These are phyloP conservation scores for Zaprionus vittiger DNA, from an alignment of 1,140 invertebrate genomes.

Conservation along the genomic window DNA sequence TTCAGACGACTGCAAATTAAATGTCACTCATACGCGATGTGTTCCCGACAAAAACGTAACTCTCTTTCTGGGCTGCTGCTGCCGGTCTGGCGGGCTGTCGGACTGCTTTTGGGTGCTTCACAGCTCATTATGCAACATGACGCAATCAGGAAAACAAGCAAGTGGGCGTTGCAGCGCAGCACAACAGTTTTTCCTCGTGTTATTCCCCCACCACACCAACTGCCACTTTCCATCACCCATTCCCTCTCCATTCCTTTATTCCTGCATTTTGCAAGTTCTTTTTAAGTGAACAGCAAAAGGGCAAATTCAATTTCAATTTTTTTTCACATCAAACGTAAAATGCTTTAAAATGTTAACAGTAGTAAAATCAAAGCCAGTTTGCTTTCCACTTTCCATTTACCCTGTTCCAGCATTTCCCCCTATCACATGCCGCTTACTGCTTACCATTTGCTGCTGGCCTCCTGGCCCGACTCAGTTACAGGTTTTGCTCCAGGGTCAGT, in stretches of 20 bases:
- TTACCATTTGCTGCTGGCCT: conserved; percentile 7
- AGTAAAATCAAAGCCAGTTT: conserved; percentile 61
- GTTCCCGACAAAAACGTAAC: conserved; percentile 43
- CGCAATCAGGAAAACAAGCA: conserved; percentile 64
- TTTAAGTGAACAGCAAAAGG: conserved; percentile 51
- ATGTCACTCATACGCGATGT: conserved; percentile 80
- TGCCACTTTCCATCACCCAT: background rate
- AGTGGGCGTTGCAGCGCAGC: conserved; percentile 28
- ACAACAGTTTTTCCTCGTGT: conserved; percentile 14
- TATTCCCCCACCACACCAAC: background rate
- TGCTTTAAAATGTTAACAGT: conserved; percentile 61
- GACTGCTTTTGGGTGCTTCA: conserved; percentile 45
- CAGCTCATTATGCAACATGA: conserved; percentile 78
- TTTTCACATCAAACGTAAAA: conserved; percentile 54
- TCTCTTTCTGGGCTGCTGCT: conserved; percentile 8
- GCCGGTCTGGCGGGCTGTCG: background rate
- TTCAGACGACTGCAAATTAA: conserved; percentile 67
- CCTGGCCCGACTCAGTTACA: conserved; percentile 45
- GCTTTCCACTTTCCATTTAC: conserved; percentile 4
- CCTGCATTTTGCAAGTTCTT: conserved; percentile 35
- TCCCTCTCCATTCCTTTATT: conserved; percentile 1
- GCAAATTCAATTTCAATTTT: conserved; percentile 77
- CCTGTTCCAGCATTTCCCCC: background rate
- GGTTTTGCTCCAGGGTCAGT: conserved; percentile 74
- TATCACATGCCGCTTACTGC: background rate